Percentiles rank a stretch among this genome's conserved stretches.
phyloP scores from a whole-genome alignment of 53 echinoderm and acorn worm species.

The Zoroaster sp. region DNA sequence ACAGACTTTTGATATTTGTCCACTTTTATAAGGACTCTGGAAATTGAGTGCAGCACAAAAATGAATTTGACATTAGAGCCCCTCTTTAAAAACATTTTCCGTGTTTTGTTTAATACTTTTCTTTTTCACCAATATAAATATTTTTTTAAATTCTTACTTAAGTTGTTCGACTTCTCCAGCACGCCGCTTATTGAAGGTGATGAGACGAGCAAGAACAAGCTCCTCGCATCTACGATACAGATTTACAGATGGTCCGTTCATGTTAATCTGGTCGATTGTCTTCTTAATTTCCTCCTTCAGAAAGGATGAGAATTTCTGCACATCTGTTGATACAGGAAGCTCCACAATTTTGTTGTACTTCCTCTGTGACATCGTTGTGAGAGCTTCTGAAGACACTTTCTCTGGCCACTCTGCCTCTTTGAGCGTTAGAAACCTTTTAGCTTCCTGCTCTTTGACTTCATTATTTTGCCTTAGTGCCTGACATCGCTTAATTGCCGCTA shows the following conservation, averaged over 20 bases:
- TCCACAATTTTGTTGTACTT: neutral
- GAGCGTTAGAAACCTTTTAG: neutral
- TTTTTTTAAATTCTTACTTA: neutral
- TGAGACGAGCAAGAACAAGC: neutral
- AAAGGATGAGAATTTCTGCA: neutral
- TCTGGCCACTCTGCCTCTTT: neutral
- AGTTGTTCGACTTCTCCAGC: neutral
- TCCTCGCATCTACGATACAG: neutral
- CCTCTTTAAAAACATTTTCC: neutral
- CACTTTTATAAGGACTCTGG: too few species aligned
- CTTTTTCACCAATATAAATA: neutral
- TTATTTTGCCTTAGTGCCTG: neutral
- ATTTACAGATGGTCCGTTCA: neutral
- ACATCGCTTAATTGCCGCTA: neutral
- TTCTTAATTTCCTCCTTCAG: neutral
- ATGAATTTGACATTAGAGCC: too few species aligned
- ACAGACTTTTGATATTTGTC: too few species aligned
- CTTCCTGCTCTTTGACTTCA: neutral
- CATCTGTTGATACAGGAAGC: neutral
- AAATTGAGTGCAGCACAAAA: too few species aligned
- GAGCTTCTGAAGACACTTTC: neutral
- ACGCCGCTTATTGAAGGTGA: neutral
- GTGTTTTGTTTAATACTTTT: neutral
- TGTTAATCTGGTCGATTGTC: neutral
- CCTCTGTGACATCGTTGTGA: neutral